Percentiles rank a stretch among this genome's conserved stretches.
Evolutionary conservation across 2,797 vertebrate species (phyloP).

Genomic region (Chromis chromis): DNA sequence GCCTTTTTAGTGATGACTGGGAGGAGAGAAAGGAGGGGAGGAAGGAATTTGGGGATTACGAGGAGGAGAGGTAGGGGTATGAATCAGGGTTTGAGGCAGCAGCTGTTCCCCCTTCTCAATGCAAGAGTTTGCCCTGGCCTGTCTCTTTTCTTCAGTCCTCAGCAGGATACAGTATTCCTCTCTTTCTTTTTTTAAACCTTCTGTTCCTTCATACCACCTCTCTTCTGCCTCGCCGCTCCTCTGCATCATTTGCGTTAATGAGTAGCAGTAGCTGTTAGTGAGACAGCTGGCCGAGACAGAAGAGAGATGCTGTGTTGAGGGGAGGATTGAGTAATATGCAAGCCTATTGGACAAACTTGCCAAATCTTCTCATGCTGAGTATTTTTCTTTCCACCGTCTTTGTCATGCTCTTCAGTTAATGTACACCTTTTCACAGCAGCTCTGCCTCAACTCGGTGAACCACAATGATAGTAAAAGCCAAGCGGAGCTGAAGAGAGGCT

Average conservation of each 20-base stretch:
- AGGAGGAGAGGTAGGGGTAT: conserved; percentile 78
- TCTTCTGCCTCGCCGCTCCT: conserved; percentile 59
- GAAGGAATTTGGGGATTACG: conserved; percentile 86
- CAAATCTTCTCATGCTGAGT: conserved; percentile 62
- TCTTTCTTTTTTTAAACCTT: conserved; percentile 69
- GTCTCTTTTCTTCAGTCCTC: conserved; percentile 70
- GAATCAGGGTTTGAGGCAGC: conserved; percentile 80
- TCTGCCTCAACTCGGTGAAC: conserved; percentile 57
- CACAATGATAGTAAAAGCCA: conserved; percentile 51
- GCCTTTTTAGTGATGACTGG: conserved; percentile 73
- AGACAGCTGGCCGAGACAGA: conserved; percentile 80
- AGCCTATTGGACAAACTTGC: conserved; percentile 55
- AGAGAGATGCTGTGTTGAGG: conserved; percentile 59
- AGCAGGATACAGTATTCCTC: conserved; percentile 81
- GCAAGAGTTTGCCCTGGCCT: conserved; percentile 60
- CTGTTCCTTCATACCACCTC: conserved; percentile 62
- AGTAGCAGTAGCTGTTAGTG: conserved; percentile 73
- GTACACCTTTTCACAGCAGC: conserved; percentile 63
- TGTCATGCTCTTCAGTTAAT: conserved; percentile 50
- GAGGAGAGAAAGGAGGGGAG: conserved; percentile 76
- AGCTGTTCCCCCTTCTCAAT: conserved; percentile 86
- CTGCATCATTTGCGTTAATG: conserved; percentile 75
- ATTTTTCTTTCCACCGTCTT: conserved; percentile 50
- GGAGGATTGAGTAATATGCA: conserved; percentile 54
- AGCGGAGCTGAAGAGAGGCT: conserved; percentile 57